These are phyloP conservation scores for Epizoanthus illoricatus DNA, from an alignment of 92 coral and sea anemone species.

Conservation along the genomic window DNA sequence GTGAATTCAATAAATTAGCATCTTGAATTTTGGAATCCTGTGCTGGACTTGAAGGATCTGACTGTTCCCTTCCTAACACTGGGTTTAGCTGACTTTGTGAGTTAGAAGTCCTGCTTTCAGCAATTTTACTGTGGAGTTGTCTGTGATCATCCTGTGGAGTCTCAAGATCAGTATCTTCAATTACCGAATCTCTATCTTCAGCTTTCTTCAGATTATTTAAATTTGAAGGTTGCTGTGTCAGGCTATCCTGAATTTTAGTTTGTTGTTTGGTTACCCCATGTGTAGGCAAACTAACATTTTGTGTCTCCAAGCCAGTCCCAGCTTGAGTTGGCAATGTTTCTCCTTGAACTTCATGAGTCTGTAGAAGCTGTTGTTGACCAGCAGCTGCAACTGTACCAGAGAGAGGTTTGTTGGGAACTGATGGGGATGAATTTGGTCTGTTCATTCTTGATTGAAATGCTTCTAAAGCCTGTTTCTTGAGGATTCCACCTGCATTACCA, in stretches of 20 bases:
- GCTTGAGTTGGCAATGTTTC: neutral
- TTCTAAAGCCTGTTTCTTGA: neutral
- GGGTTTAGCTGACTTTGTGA: neutral
- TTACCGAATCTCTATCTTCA: neutral
- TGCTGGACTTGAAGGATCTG: conserved; percentile 12
- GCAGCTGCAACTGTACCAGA: neutral
- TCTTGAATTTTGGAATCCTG: neutral
- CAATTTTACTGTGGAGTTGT: neutral
- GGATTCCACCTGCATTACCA: conserved; percentile 16
- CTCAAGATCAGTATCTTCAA: conserved; percentile 14
- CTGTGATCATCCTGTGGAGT: neutral
- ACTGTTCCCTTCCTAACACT: conserved; percentile 9
- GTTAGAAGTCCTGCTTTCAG: conserved; percentile 19
- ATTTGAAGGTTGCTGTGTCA: neutral
- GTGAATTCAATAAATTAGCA: neutral
- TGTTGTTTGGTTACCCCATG: neutral
- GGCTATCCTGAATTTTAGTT: neutral
- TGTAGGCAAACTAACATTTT: neutral
- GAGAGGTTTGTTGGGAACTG: neutral
- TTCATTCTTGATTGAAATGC: neutral
- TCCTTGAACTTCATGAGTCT: neutral
- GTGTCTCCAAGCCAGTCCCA: neutral
- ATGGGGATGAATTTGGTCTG: neutral
- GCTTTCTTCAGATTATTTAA: neutral
- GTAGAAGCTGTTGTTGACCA: neutral